Evolutionary conservation across 1,140 invertebrate species (phyloP).

Genomic region (Leptinotarsa lineolata): DNA sequence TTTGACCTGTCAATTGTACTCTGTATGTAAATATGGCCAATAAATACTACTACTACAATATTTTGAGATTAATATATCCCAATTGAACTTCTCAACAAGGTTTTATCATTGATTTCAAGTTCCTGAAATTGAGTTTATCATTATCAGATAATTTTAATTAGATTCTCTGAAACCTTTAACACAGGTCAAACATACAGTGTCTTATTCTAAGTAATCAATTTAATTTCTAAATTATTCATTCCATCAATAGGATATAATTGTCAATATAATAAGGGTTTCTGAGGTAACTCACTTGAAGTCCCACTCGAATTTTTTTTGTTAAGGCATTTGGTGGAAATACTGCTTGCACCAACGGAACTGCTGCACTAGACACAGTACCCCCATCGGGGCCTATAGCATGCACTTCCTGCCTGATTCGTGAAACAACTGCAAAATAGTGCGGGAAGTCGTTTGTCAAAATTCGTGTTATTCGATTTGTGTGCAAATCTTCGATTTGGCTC

Average conservation of each 20-base stretch:
- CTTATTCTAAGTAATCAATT: too few relatives aligned
- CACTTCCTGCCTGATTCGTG: constrained; percentile 89
- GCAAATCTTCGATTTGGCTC: constrained; percentile 80
- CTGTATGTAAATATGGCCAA: too few relatives aligned
- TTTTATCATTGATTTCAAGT: too few relatives aligned
- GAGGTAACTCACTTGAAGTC: constrained; percentile 76
- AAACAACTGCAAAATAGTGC: constrained; percentile 94
- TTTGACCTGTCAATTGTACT: too few relatives aligned
- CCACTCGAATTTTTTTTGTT: constrained; percentile 95
- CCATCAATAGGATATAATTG: background rate
- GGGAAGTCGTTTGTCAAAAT: constrained; percentile 96
- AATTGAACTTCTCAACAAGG: too few relatives aligned
- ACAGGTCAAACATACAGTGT: too few relatives aligned
- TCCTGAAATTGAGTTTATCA: too few relatives aligned
- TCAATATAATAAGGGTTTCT: background rate
- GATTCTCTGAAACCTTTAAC: too few relatives aligned
- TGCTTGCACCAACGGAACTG: constrained; percentile 94
- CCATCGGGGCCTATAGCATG: constrained; percentile 94
- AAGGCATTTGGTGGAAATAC: constrained; percentile 92
- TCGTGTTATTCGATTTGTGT: constrained; percentile 85
- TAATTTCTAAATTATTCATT: too few relatives aligned
- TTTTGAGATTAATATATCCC: too few relatives aligned
- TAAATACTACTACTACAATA: too few relatives aligned
- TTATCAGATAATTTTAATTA: too few relatives aligned
- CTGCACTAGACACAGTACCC: constrained; percentile 90